Base-by-base conservation (phyloP, 1,140 invertebrate species). In the Sycophaga agraensis region DNA sequence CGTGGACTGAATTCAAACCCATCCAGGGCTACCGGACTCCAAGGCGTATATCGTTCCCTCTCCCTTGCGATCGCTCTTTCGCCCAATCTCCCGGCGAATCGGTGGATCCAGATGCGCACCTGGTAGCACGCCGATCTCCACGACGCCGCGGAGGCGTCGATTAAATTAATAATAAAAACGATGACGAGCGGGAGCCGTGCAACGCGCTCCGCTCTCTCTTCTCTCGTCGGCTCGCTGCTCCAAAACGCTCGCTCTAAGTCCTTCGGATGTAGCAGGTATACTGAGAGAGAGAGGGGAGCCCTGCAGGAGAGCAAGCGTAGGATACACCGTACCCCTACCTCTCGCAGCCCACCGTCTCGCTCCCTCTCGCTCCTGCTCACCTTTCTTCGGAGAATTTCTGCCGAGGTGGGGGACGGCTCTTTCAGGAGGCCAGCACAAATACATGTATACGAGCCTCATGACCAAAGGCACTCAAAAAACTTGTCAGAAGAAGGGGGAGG, bases 1-100 rank as follows among this genome's bases (percentile, higher is more conserved):
- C 76, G 77, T 77, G 76, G 69, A 78, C 76, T 71, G 73, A 75
- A 78, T 70, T 73, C 76, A 76, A 77, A 78, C 71, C 70, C 76
- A 78, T 75, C 76, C 70, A 75, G 66, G 73, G 73, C 71, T 61
- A 71, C 65, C 66, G 63, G 70, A 69, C 45, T 31, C 11, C 14
- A 14, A 8, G 6, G 0, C 17, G 37, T n/a, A 4, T 39, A 39
- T 14, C n/a, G n/a, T 4, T 39, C 3, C 6, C n/a, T 39, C 14
- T 39, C n/a, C 37, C 31, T 11, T 34, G 11, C n/a, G n/a, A n/a
- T 43, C 42, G 4, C 14, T 46, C 43, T 46, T 11, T 46, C 22
- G 21, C 19, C n/a, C 5, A 46, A 16, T 24, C 5, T 46, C 43
- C 16, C 4, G 17, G 43, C 14, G 4, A 26, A n/a, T 11, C 21